Evolutionary conservation across 53 echinoderm and acorn worm genomes (phyloP).

Genomic region (Mesocentrotus franciscanus): DNA sequence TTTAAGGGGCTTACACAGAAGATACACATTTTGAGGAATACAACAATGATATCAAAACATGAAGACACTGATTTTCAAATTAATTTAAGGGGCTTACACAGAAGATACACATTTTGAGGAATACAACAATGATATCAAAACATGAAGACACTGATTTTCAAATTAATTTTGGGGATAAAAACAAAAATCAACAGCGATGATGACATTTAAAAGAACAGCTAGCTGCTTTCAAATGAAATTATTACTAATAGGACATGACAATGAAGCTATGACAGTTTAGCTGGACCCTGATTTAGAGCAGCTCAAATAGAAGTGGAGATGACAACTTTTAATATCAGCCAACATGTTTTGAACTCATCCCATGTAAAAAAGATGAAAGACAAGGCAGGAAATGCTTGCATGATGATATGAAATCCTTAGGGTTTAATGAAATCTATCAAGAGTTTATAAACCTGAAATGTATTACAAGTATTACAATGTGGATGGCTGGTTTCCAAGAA

Average conservation of each 20-base stretch:
- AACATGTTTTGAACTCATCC: neutral
- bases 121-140: too few relatives aligned
- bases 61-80: too few relatives aligned
- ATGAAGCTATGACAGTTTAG: neutral
- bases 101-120: too few relatives aligned
- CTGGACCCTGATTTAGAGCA: neutral
- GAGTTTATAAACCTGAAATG: neutral
- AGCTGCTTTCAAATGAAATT: neutral
- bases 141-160: too few relatives aligned
- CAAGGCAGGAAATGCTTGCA: neutral
- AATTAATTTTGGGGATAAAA: too few relatives aligned
- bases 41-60: too few relatives aligned
- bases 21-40: too few relatives aligned
- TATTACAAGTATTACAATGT: neutral
- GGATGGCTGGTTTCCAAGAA: constrained; percentile 36
- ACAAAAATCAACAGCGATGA: neutral
- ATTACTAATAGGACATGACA: neutral
- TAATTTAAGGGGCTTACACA: too few relatives aligned
- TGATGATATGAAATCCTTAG: constrained; percentile 11
- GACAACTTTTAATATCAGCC: neutral
- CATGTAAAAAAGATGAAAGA: neutral
- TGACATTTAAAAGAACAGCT: neutral
- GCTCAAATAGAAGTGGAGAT: neutral
- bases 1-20: too few relatives aligned
- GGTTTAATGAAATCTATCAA: neutral